Conservation (phyloP, 1,140 invertebrate species). For the Drosophila ohnishii region DNA sequence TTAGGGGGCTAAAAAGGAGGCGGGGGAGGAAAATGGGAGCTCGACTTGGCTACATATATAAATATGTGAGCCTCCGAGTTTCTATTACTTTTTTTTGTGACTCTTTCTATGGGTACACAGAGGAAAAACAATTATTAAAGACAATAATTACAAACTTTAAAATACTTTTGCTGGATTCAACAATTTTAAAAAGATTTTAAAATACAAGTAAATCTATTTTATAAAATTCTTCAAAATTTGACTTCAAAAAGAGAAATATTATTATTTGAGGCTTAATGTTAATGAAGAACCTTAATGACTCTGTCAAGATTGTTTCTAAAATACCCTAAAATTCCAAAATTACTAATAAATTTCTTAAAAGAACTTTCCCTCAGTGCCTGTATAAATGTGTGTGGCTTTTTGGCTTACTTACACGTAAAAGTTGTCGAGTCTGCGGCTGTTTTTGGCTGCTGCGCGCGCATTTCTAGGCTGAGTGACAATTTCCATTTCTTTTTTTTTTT, state of each 20-base stretch:
- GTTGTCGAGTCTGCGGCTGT: conserved; percentile 49
- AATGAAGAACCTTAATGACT: background rate
- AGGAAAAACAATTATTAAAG: background rate
- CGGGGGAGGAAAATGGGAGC: conserved; percentile 33
- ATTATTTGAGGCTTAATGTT: no score
- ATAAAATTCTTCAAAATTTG: no score
- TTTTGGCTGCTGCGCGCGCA: conserved; percentile 75
- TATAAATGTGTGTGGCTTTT: conserved; percentile 52
- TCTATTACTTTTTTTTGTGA: conserved; percentile 72
- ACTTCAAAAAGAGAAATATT: no score
- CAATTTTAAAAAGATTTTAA: no score
- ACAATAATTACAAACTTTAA: background rate
- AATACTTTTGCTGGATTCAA: no score
- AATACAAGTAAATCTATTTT: no score
- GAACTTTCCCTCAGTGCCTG: conserved; percentile 10
- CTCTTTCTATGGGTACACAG: conserved; percentile 17
- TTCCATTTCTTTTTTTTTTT: conserved; percentile 31
- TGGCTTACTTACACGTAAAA: conserved; percentile 66
- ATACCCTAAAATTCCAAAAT: no score
- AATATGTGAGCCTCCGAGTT: conserved; percentile 54
- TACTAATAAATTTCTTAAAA: background rate
- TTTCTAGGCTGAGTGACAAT: conserved; percentile 75
- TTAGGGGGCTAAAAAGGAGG: background rate
- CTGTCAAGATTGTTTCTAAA: background rate
- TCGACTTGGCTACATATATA: conserved; percentile 24